Evolutionary conservation across 2,888 invertebrate species (phyloP), one percentile per base, ranked within the genome.

Genomic region (Plagiodera versicolora): DNA sequence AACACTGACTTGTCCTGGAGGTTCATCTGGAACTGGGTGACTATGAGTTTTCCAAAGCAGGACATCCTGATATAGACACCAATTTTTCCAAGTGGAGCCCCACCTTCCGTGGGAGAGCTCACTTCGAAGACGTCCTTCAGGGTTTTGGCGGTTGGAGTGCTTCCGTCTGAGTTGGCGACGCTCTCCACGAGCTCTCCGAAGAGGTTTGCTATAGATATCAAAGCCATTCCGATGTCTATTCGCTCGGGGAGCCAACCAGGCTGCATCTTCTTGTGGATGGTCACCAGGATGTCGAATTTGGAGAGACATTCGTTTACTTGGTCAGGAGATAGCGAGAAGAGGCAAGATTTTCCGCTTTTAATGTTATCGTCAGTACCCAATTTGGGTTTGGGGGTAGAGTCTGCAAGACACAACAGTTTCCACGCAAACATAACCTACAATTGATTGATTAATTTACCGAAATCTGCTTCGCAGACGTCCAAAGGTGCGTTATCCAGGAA

Each of bases 1-100:
- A 81, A 70, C 1, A 81, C 80, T 0, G 79, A 77, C 65, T 80
- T 79, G 58, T 81, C 80, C 17, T 78, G 75, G 52, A 80, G 58
- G 66, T 81, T 81, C 81, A 83, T 82, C 71, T 87, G 87, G 73
- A 89, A 89, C 71, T 85, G 86, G 0, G 89, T 89, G 10, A 88
- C 83, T 20, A 89, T 87, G 58, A 84, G 73, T 70, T 85, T 85
- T 1, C 89, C 89, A 68, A 88, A 88, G 70, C 87, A 87, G 6
- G 87, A 87, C 74, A 87, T 84, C 9, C 89, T 80, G 47, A 88
- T 78, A 76, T 87, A 88, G 72, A 87, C 83, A 0, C 82, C 76
- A 10, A 87, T 83, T 65, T 85, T 83, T 4, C 88, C 88, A 1
- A 85, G 83, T 65, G 81, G 78, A 6, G 78, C 76, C 0, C 83